Conservation (phyloP, 2,113 vertebrate genomes). For the Centrocercus urophasianus region DNA sequence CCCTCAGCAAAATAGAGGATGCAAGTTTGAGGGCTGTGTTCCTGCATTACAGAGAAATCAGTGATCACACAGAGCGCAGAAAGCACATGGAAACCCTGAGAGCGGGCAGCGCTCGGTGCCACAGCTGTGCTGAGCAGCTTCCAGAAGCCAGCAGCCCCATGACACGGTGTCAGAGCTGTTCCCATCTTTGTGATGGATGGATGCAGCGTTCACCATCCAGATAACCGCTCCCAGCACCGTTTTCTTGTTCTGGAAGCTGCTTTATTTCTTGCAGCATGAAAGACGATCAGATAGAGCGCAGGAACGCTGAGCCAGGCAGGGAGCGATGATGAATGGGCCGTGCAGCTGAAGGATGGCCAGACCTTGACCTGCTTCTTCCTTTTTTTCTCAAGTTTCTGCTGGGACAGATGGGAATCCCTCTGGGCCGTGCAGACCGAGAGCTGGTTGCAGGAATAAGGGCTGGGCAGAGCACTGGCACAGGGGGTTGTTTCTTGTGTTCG, state of each 20-base stretch:
- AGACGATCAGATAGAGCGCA: neutral
- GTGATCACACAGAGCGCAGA: neutral
- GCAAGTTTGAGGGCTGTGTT: neutral
- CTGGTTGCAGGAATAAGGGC: neutral
- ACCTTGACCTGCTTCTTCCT: neutral
- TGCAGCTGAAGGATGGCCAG: neutral
- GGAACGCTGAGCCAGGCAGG: neutral
- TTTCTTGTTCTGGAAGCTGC: neutral
- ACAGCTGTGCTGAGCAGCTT: neutral
- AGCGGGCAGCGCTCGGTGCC: neutral
- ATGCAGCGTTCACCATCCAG: neutral
- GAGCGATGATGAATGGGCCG: neutral
- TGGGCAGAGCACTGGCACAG: neutral
- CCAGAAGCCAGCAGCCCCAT: fast-evolving
- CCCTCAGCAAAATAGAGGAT: neutral
- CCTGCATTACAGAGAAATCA: neutral
- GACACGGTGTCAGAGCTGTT: fast-evolving
- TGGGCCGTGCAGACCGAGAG: neutral
- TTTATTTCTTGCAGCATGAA: neutral
- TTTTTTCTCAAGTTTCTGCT: neutral
- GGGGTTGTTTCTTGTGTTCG: neutral
- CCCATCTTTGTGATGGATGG: neutral
- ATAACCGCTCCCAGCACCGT: neutral
- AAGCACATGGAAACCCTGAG: neutral
- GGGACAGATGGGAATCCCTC: neutral